These are phyloP conservation scores for Stichodactyla helianthus DNA, from an alignment of 64 coral and sea anemone species.

Conservation along the genomic window DNA sequence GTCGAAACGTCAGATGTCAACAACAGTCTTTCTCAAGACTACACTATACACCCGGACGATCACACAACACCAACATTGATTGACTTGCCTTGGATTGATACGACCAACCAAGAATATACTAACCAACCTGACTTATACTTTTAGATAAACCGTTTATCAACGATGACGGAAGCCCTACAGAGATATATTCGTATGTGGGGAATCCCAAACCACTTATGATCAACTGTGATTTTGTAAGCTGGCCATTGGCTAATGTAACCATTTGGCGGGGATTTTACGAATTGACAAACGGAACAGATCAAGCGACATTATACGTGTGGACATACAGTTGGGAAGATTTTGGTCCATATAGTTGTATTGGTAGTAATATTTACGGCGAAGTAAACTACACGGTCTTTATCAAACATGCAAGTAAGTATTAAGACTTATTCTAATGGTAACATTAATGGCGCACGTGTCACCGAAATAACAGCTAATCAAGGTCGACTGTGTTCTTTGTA, in stretches of 20 bases:
- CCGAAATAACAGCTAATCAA: too few species aligned
- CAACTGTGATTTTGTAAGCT: conserved; percentile 51
- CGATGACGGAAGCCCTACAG: conserved; percentile 17
- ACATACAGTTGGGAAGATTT: conserved; percentile 47
- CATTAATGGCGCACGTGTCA: too few species aligned
- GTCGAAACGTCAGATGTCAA: too few species aligned
- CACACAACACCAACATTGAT: not conserved
- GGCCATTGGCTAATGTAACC: conserved; percentile 51
- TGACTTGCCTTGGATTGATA: not conserved
- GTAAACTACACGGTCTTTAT: conserved; percentile 45
- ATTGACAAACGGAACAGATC: conserved; percentile 48
- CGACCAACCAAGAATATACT: not conserved
- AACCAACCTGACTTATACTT: not conserved
- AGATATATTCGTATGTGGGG: conserved; percentile 41
- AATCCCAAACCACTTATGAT: conserved; percentile 50
- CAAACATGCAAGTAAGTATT: conserved; percentile 42
- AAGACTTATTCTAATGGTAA: too few species aligned
- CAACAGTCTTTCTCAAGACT: too few species aligned
- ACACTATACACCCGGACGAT: too few species aligned
- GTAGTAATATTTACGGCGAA: conserved; percentile 44
- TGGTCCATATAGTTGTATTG: conserved; percentile 50
- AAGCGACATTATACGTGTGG: conserved; percentile 49
- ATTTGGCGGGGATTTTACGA: conserved; percentile 53
- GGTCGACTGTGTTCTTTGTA: not conserved
- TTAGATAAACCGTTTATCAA: conserved; percentile 40